Conservation (phyloP, 2,113 vertebrate genomes). For the Eulemur macaco region DNA sequence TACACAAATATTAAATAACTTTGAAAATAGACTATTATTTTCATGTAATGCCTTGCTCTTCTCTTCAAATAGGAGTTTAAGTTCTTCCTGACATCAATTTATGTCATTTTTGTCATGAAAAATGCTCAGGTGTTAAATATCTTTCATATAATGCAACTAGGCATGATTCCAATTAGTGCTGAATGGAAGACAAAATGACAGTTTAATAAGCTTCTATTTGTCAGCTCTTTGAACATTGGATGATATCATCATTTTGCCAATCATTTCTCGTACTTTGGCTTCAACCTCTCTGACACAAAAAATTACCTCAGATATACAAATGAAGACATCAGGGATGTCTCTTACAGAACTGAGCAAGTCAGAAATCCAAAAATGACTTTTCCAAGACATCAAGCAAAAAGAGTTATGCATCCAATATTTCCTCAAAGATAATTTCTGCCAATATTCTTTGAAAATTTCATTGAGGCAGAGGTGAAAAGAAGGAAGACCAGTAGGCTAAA, state of each 20-base stretch:
- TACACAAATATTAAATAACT: slow-evolving; percentile 35
- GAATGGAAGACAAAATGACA: slow-evolving; percentile 81
- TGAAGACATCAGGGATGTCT: slow-evolving; percentile 64
- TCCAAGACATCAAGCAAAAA: slow-evolving; percentile 63
- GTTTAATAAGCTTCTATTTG: slow-evolving; percentile 82
- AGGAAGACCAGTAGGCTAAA: neutral
- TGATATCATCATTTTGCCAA: slow-evolving; percentile 88
- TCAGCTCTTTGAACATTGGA: slow-evolving; percentile 86
- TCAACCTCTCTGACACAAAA: slow-evolving; percentile 77
- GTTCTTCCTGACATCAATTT: slow-evolving; percentile 70
- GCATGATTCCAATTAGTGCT: slow-evolving; percentile 83
- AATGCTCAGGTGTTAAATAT: slow-evolving; percentile 77
- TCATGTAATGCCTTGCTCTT: slow-evolving; percentile 67
- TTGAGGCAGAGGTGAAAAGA: neutral
- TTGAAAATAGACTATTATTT: slow-evolving; percentile 59
- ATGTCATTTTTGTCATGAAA: slow-evolving; percentile 80
- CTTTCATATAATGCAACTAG: slow-evolving; percentile 74
- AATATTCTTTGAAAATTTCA: slow-evolving; percentile 66
- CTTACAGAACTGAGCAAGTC: slow-evolving; percentile 70
- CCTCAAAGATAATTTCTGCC: slow-evolving; percentile 80
- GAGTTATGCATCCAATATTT: slow-evolving; percentile 56
- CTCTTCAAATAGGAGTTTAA: slow-evolving; percentile 68
- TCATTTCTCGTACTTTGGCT: slow-evolving; percentile 80
- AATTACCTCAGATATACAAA: slow-evolving; percentile 73
- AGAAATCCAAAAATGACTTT: slow-evolving; percentile 74